Conservation (phyloP, 1,140 invertebrate genomes). For the Saccostrea echinata region DNA sequence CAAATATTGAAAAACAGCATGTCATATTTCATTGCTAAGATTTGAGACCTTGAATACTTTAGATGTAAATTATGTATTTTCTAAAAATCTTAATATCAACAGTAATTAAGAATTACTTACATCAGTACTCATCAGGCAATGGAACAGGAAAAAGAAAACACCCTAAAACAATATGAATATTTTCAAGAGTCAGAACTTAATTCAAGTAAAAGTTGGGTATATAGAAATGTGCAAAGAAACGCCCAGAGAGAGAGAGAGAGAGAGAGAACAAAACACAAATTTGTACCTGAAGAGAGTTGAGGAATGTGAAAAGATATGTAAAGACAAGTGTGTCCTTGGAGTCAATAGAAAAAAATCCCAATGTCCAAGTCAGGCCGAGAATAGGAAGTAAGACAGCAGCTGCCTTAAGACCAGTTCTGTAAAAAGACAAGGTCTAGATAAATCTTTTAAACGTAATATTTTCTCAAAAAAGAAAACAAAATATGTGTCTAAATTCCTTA, state of each 20-base stretch:
- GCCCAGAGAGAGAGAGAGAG: neutral
- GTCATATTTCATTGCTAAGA: no score
- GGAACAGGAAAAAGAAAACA: slow-evolving; percentile 69
- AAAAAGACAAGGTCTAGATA: slow-evolving; percentile 6
- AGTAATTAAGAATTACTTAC: slow-evolving; percentile 61
- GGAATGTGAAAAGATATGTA: slow-evolving; percentile 72
- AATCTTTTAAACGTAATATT: no score
- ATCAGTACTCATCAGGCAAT: slow-evolving; percentile 69
- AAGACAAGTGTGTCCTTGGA: slow-evolving; percentile 67
- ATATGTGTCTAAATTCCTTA: no score
- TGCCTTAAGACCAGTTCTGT: slow-evolving; percentile 72
- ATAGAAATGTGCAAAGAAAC: neutral
- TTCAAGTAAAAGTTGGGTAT: neutral
- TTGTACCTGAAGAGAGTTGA: slow-evolving; percentile 72
- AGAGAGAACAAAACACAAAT: neutral
- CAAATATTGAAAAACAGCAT: no score
- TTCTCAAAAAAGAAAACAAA: no score
- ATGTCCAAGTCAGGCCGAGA: slow-evolving; percentile 73
- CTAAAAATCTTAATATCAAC: no score
- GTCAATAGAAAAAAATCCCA: slow-evolving; percentile 70
- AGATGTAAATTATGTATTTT: no score
- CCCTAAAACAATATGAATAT: slow-evolving; percentile 57
- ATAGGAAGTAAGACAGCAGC: slow-evolving; percentile 71
- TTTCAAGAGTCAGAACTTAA: neutral
- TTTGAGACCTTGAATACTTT: no score